Percentiles rank a stretch among this genome's conserved stretches.
phyloP scores from a whole-genome alignment of 2,888 invertebrate genomes.

The Rotaria sp. region DNA sequence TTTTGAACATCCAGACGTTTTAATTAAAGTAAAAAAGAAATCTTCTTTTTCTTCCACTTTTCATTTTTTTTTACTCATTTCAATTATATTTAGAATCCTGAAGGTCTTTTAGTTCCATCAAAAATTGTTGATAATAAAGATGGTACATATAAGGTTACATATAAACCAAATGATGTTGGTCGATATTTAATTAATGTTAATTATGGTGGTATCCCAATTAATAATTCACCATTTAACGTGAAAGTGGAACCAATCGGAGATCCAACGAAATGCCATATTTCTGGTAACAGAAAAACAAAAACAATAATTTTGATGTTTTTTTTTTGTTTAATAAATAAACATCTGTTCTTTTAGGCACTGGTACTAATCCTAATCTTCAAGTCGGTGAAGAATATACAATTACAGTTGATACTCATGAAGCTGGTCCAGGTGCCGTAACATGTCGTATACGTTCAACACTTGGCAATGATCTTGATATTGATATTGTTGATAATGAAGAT shows the following conservation, averaged over 20 bases:
- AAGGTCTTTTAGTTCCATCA: slow-evolving; percentile 67
- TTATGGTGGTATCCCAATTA: slow-evolving; percentile 73
- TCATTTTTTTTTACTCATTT: background rate
- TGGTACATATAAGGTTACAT: slow-evolving; percentile 59
- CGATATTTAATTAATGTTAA: slow-evolving; percentile 70
- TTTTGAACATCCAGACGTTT: slow-evolving; percentile 62
- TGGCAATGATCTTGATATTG: slow-evolving; percentile 69
- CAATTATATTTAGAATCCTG: slow-evolving; percentile 70
- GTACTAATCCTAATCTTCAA: slow-evolving; percentile 61
- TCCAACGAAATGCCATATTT: slow-evolving; percentile 48
- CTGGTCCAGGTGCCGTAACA: slow-evolving; percentile 73
- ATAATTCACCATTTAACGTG: slow-evolving; percentile 72
- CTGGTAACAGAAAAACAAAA: background rate
- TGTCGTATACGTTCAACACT: slow-evolving; percentile 71
- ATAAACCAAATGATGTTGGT: slow-evolving; percentile 64
- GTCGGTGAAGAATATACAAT: slow-evolving; percentile 74
- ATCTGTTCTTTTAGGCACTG: background rate
- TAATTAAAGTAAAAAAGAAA: background rate
- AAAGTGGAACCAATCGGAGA: slow-evolving; percentile 67
- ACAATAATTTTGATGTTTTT: no score
- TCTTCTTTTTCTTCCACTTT: background rate
- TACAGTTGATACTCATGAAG: slow-evolving; percentile 71
- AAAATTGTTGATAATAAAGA: slow-evolving; percentile 66
- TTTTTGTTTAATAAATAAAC: no score
- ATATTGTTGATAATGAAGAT: slow-evolving; percentile 74